Conservation (phyloP, 2,113 vertebrate genomes). For the Elephas maximus region DNA sequence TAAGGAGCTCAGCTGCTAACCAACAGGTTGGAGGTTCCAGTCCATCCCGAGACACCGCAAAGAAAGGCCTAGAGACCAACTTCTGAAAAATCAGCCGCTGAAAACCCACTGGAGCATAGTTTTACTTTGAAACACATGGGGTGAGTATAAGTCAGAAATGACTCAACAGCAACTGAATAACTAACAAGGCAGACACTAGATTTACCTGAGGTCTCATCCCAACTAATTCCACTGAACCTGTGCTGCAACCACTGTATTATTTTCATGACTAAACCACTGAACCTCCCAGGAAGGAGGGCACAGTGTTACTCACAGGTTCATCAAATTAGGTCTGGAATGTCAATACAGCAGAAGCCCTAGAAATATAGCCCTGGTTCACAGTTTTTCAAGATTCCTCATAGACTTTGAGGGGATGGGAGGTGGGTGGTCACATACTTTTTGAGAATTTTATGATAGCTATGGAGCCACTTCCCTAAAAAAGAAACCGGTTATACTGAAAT, state of each 20-base stretch:
- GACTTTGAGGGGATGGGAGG: background rate
- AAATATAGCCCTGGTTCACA: background rate
- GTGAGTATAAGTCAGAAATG: background rate
- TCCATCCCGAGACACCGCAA: background rate
- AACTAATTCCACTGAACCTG: background rate
- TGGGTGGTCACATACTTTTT: background rate
- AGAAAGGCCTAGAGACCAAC: background rate
- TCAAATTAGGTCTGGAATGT: background rate
- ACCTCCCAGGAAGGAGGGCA: background rate
- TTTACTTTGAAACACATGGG: background rate
- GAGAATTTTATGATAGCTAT: background rate
- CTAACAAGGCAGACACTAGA: background rate
- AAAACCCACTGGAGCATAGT: background rate
- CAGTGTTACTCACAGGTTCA: background rate
- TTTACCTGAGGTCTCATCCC: background rate
- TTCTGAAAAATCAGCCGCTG: background rate
- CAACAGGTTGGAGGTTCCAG: background rate
- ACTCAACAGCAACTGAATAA: background rate
- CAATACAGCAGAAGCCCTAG: background rate
- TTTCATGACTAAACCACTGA: background rate
- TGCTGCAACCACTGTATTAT: background rate
- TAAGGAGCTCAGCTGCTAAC: background rate
- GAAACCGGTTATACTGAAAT: background rate
- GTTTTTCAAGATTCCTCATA: background rate
- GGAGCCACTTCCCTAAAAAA: background rate